Evolutionary conservation across 2,888 invertebrate genomes (phyloP).

Genomic region (Oligia fasciuncula): DNA sequence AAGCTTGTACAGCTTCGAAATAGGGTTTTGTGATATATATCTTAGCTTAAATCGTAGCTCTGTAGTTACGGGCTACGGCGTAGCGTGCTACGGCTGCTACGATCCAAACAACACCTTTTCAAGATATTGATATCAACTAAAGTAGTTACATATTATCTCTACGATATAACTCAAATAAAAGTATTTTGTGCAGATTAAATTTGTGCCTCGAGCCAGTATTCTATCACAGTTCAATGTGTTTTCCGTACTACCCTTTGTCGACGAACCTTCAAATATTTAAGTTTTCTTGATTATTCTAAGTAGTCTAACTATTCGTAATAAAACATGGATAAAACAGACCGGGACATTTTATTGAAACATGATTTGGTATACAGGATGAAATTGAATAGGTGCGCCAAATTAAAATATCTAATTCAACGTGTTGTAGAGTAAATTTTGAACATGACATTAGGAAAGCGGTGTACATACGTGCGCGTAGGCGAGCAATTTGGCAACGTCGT

Average conservation of each 20-base stretch:
- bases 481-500: background rate
- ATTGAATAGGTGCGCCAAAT: background rate
- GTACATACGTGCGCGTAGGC: background rate
- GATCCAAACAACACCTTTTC: background rate
- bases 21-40: background rate
- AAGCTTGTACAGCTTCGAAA: background rate
- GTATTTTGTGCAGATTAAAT: conserved; percentile 19
- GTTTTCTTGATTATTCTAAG: conserved; percentile 14
- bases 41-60: background rate
- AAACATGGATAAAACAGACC: background rate
- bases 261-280: conserved; percentile 26
- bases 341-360: background rate
- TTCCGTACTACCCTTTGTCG: conserved; percentile 25
- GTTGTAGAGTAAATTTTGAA: background rate
- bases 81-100: conserved; percentile 16
- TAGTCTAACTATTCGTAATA: background rate
- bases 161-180: background rate
- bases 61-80: conserved; percentile 9
- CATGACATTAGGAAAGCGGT: too few relatives aligned
- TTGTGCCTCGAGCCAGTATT: conserved; percentile 30
- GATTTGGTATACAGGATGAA: background rate
- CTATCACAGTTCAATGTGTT: conserved; percentile 49
- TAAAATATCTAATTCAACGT: background rate
- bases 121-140: background rate
- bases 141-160: background rate